Percentiles rank a stretch among this genome's conserved stretches.
These are phyloP conservation scores for Pachymerium ferrugineum DNA, from an alignment of 2,888 invertebrate genomes.

Conservation along the genomic window DNA sequence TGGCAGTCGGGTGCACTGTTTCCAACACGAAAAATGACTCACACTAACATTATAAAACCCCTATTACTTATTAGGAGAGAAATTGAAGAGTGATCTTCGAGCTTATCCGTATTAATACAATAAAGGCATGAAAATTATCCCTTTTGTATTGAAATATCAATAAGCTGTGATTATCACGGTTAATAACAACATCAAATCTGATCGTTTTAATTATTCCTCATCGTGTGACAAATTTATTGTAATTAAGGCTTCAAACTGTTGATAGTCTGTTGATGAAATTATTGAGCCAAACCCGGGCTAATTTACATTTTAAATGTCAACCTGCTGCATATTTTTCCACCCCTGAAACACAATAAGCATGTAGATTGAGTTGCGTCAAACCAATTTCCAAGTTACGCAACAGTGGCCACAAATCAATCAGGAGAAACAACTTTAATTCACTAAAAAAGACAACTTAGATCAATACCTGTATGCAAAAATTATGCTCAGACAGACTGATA, in stretches of 20 bases:
- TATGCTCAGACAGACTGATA: too few species aligned
- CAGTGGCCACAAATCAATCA: constrained; percentile 2
- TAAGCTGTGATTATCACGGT: not conserved
- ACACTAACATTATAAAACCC: not conserved
- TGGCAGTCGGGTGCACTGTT: too few species aligned
- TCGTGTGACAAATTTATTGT: constrained; percentile 24
- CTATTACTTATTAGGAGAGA: too few species aligned
- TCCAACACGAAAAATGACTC: not conserved
- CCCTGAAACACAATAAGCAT: constrained; percentile 1
- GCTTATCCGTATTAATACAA: not conserved
- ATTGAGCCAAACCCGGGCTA: constrained; percentile 11
- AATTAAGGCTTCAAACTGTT: constrained; percentile 27
- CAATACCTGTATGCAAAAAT: too few species aligned
- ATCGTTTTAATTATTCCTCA: constrained; percentile 11
- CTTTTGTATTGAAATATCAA: constrained; percentile 4
- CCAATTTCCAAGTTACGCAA: constrained; percentile 17
- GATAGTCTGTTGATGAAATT: constrained; percentile 27
- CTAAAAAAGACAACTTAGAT: too few species aligned
- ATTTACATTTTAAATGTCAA: constrained; percentile 27
- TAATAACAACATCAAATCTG: constrained; percentile 5
- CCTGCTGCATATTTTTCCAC: constrained; percentile 7
- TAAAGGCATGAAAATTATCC: not conserved
- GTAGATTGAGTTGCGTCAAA: constrained; percentile 11
- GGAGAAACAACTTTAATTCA: constrained; percentile 13
- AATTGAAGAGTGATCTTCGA: too few species aligned